Evolutionary conservation across 2,888 invertebrate genomes (phyloP), one percentile per base, ranked within the genome.

Genomic region (Drosophila testacea): DNA sequence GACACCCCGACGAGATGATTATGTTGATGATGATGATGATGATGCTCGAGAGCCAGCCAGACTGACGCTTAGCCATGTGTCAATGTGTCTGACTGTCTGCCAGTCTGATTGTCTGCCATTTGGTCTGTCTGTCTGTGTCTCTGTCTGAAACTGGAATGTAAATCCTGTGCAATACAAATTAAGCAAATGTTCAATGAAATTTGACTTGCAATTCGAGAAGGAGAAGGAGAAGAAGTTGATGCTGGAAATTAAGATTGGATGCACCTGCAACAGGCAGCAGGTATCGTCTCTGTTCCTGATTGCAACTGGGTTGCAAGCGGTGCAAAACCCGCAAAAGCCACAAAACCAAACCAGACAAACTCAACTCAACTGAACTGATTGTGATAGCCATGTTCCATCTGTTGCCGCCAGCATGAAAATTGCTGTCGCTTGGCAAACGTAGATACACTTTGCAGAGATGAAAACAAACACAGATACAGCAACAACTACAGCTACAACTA

Each of bases 401-500:
- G 61, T 67, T 50, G 73, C 73, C 48, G 61, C 73, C 61, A 73
- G 73, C 73, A 73, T 62, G 41, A 59, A 73, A 41, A 39, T 55
- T 55, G 46, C 62, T 36, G 46, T 56, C 51, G 38, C 28, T 42
- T 48, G 41, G 27, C 42, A 47, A 56, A 50, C 46, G 32, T 63
- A 52, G 54, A 50, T 63, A 52, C 55, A 55, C 5, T 32, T 41
- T n/a, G 2, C n/a, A 34, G 42, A 13, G 42, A 7, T n/a, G n/a
- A 22, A 34, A 55, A 55, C 55, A 55, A 44, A 34, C 50, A 22
- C n/a, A 44, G n/a, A 34, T 9, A n/a, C 36, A 60, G 2, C 36
- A 13, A 44, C 44, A 52, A 47, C 28, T n/a, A n/a, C n/a, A 48
- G 6, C 39, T n/a, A 16, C n/a, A 51, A 34, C 28, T 22, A 41